Percentiles rank a stretch among this genome's conserved stretches.
phyloP scores from a whole-genome alignment of 2,797 vertebrate species.

The Sebastes diaconus region DNA sequence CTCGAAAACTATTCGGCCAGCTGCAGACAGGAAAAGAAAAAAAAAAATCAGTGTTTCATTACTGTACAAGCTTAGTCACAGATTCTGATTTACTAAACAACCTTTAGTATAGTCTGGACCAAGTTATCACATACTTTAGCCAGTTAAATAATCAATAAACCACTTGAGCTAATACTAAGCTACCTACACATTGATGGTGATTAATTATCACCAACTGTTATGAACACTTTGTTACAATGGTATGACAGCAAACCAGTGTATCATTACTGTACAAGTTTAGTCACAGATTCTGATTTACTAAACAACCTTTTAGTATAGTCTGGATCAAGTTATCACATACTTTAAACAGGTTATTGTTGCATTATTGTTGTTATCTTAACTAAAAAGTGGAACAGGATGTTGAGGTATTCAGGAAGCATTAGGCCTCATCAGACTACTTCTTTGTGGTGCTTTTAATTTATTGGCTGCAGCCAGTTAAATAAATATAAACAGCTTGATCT shows the following conservation, averaged over 20 bases:
- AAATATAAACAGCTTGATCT: no score
- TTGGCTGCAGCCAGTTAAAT: not conserved
- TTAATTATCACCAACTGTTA: not conserved
- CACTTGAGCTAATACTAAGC: not conserved
- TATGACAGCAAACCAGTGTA: not conserved
- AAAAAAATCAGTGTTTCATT: no score
- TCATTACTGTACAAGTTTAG: not conserved
- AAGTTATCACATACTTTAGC: not conserved
- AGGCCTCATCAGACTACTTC: not conserved
- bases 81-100: not conserved
- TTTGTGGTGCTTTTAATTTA: not conserved
- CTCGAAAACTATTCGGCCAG: constrained; percentile 91
- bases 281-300: not conserved
- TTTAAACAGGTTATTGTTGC: not conserved
- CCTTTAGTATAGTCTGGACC: fast-evolving
- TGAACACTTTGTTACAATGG: not conserved
- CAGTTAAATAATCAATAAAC: not conserved
- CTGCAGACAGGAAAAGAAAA: constrained; percentile 70
- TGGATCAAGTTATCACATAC: not conserved
- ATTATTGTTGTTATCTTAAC: not conserved
- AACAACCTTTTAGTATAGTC: not conserved
- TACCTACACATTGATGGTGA: not conserved
- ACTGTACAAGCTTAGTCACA: not conserved
- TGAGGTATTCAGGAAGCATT: not conserved
- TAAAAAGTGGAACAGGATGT: not conserved